Evolutionary conservation across 37 sponge, comb jelly and placozoan species (phyloP).

Genomic region (Oscarella lobularis): DNA sequence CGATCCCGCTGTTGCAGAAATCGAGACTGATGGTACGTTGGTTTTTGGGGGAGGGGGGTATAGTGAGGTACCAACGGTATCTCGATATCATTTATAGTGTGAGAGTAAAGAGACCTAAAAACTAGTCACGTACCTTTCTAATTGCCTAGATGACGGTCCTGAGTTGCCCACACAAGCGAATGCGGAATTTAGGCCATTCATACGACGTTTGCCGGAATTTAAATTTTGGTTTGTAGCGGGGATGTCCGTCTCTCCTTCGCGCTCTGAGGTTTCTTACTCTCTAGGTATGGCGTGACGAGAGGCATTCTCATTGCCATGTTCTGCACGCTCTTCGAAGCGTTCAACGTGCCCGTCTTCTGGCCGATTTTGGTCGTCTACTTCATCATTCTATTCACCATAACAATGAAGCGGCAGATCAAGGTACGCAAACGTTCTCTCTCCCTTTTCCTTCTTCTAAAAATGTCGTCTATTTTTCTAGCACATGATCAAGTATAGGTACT

Average conservation of each 20-base stretch:
- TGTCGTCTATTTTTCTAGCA: conserved; percentile 30
- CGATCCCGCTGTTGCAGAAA: conserved; percentile 56
- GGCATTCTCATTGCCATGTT: conserved; percentile 55
- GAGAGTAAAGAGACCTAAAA: background rate
- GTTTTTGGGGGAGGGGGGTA: background rate
- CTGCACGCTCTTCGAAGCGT: conserved; percentile 59
- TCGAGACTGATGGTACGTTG: conserved; percentile 37
- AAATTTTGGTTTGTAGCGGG: conserved; percentile 72
- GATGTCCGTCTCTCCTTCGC: background rate
- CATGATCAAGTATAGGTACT: conserved; percentile 86
- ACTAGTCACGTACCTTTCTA: background rate
- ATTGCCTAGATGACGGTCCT: conserved; percentile 55
- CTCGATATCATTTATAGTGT: conserved; percentile 1
- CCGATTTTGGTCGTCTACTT: conserved; percentile 60
- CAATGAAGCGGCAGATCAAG: conserved; percentile 87
- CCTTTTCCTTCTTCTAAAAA: background rate
- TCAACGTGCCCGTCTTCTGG: conserved; percentile 90
- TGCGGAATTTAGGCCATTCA: conserved; percentile 89
- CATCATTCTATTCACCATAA: conserved; percentile 67
- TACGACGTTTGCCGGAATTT: conserved; percentile 83
- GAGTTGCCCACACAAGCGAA: conserved; percentile 54
- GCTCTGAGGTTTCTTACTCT: background rate
- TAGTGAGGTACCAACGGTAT: no score
- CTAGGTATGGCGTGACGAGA: conserved; percentile 43
- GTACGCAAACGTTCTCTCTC: conserved; percentile 17